These are phyloP conservation scores for Tursiops truncatus DNA, from an alignment of 2,113 vertebrate genomes.

Conservation along the genomic window DNA sequence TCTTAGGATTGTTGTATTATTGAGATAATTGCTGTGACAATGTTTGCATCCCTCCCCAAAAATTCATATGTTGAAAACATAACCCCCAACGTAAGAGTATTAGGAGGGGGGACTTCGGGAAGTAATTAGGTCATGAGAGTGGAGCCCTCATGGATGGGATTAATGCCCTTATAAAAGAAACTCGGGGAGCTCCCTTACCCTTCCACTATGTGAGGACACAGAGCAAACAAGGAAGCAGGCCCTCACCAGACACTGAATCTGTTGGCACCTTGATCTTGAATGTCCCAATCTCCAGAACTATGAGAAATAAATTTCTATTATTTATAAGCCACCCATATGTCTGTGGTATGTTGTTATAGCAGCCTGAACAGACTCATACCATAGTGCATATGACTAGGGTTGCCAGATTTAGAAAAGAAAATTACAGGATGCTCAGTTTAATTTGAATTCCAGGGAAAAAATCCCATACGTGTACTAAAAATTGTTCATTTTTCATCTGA, in stretches of 20 bases:
- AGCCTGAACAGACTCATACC: neutral
- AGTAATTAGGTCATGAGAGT: neutral
- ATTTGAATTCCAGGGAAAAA: constrained; percentile 40
- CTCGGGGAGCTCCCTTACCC: neutral
- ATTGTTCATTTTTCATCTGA: neutral
- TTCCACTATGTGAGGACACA: neutral
- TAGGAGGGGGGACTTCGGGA: neutral
- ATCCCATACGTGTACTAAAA: neutral
- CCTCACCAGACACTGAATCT: neutral
- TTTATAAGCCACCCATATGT: neutral
- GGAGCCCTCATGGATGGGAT: neutral
- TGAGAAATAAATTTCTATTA: neutral
- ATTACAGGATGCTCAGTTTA: neutral
- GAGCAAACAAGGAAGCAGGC: neutral
- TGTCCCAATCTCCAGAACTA: neutral
- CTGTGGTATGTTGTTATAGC: neutral
- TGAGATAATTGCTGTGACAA: neutral
- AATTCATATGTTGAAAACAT: neutral
- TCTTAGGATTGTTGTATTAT: neutral
- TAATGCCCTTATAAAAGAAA: neutral
- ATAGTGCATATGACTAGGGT: neutral
- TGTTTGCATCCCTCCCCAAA: neutral
- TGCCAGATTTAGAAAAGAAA: neutral
- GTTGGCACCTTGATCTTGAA: neutral
- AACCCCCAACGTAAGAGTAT: neutral